Evolutionary conservation across 2,797 vertebrate genomes (phyloP), one percentile per base, ranked within the genome.

Genomic region (Chaunax sp.): DNA sequence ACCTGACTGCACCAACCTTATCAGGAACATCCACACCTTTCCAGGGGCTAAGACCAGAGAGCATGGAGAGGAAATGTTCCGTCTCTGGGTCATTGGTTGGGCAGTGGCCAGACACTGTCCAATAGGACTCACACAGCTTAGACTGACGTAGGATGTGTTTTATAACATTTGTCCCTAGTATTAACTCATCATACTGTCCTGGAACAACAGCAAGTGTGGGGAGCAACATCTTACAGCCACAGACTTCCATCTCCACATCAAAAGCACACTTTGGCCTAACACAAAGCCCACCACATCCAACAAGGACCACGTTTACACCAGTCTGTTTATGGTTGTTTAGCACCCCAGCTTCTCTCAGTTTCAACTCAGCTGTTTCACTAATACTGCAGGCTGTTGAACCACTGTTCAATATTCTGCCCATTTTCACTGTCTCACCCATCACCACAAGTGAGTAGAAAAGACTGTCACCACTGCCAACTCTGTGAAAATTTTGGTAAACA

Each of bases 341-440:
- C 15, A 23, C 15, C 1, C 46, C 25, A 18, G 46, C 25, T 2
- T 22, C 22, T 7, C 28, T 55, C 9, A 58, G 6, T 15, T 22
- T 59, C 5, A 16, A 2, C 2, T 70, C 41, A 6, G 41, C 72
- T 15, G 11, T 16, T 1, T 63, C 59, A 64, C 7, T 64, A 7
- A 67, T 44, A 19, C 28, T 64, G n/a, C 57, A 72, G 6, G 64
- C 63, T 53, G 63, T 58, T 0, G 52, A 72, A 1, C 53, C 64
- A 49, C 78, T 78, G 23, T 80, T 69, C 57, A 81, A 8, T 69
- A 81, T 73, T 0, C 46, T 37, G 0, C 47, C 46, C 1, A 69
- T 22, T 1, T 1, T 62, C 3, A 79, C 15, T 19, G 13, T 8
- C 22, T 6, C 23, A 49, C 14, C 23, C 22, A 49, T 25, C 2